Percentiles rank a stretch among this genome's conserved stretches.
These are phyloP conservation scores for Eurytoma adleriae DNA, from an alignment of 2,888 invertebrate genomes.

Conservation along the genomic window DNA sequence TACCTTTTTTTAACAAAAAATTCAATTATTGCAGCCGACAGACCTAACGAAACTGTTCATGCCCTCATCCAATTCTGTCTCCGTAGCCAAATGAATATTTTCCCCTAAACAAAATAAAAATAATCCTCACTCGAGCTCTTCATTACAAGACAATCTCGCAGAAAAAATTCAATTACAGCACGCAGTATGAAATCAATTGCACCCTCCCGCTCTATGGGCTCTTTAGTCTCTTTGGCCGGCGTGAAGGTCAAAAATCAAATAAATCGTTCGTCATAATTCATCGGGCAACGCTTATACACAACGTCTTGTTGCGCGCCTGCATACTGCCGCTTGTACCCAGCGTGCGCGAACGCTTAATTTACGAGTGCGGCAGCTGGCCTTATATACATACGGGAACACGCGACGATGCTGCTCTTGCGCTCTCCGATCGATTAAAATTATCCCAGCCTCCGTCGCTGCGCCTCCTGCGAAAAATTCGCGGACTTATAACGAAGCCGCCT, in stretches of 20 bases:
- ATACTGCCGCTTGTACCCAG: conserved; percentile 23
- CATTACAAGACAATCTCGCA: conserved; percentile 36
- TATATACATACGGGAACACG: conserved; percentile 51
- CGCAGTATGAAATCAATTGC: conserved; percentile 44
- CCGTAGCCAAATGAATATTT: too few species aligned
- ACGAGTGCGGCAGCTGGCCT: conserved; percentile 39
- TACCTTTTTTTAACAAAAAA: too few species aligned
- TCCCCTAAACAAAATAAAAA: too few species aligned
- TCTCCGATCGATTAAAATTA: conserved; percentile 52
- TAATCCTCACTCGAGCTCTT: neutral
- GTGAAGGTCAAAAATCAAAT: conserved; percentile 51
- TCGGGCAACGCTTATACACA: conserved; percentile 44
- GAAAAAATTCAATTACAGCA: conserved; percentile 47
- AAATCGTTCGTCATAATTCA: conserved; percentile 53
- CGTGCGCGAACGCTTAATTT: conserved; percentile 45
- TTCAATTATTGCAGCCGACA: too few species aligned
- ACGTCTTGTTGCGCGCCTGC: conserved; percentile 47
- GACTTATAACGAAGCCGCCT: neutral
- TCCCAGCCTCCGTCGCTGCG: conserved; percentile 59
- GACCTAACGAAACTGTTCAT: too few species aligned
- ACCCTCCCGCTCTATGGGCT: neutral
- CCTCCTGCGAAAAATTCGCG: conserved; percentile 19
- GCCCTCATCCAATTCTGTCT: too few species aligned
- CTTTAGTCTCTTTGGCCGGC: neutral
- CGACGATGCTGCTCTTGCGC: conserved; percentile 26